Evolutionary conservation across 2,113 vertebrate genomes (phyloP), one percentile per base, ranked within the genome.

Genomic region (Lepus timidus): DNA sequence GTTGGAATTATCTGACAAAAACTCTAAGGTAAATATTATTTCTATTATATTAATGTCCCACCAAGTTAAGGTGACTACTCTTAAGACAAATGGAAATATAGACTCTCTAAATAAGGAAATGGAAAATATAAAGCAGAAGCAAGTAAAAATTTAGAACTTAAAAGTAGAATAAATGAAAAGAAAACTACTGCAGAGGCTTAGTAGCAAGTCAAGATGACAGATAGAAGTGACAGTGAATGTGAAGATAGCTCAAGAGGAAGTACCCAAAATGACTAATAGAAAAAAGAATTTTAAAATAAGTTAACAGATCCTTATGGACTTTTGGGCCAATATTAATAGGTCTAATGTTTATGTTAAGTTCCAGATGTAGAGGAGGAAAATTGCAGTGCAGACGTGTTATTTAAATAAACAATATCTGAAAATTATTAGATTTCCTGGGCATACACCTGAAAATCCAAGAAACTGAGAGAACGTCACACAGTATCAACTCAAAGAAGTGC

Each of bases 41-140:
- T 13, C 55, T 58, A 17, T 74, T 75, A 68, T 33, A 81, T 20
- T 85, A 74, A 70, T 76, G 29, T 9, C 29, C 31, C 23, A 81
- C 58, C 62, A 71, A 68, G 6, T 71, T 82, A 93, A 86, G 9
- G 19, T 78, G 31, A 33, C 39, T 11, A 65, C 29, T 86, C 44
- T 94, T 89, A 85, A 81, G 85, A 85, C 74, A 85, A 94, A 83
- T 79, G 58, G 19, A 90, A 85, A 73, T 75, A 33, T 44, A 78
- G 62, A 78, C 20, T 73, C 2, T 71, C 12, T 58, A 17, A 71
- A n/a, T 19, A 65, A 88, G 58, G 51, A 90, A 81, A 55, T 80
- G 49, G n/a, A 74, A 90, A 75, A 81, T 81, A 81, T 44, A 87
- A 90, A 86, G 4, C 36, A 74, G 58, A 90, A 71, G 6, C 58